Percentiles rank a stretch among this genome's conserved stretches.
These are phyloP conservation scores for Aramus guarauna DNA, from an alignment of 2,113 vertebrate species.

Conservation along the genomic window DNA sequence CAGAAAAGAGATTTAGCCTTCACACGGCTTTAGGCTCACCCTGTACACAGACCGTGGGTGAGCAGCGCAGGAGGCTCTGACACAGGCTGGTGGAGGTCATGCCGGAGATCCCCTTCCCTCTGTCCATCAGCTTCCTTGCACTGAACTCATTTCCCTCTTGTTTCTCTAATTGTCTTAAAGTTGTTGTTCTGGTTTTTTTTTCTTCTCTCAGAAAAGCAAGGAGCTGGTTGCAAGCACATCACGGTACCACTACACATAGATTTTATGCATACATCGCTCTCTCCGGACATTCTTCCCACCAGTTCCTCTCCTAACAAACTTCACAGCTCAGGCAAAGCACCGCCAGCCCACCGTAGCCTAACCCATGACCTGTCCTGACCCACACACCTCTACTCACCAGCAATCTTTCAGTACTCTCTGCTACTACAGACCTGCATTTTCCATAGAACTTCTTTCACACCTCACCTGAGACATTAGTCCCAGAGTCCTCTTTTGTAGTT, in stretches of 20 bases:
- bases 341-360: background rate
- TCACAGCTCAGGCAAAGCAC: background rate
- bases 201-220: background rate
- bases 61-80: background rate
- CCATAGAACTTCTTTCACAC: background rate
- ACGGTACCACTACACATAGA: background rate
- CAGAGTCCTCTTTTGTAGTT: background rate
- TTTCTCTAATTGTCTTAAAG: background rate
- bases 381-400: background rate
- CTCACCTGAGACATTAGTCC: background rate
- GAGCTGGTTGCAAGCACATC: background rate
- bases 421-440: background rate
- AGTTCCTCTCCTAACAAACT: background rate
- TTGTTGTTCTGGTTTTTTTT: background rate
- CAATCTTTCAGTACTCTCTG: background rate
- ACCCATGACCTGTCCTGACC: background rate
- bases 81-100: background rate
- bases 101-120: background rate
- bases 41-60: background rate
- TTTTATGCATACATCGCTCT: rapidly evolving
- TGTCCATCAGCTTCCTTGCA: background rate
- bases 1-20: background rate
- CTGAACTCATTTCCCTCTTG: background rate
- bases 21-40: background rate
- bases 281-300: background rate